Conservation (phyloP, 2,888 invertebrate genomes). For the Bellardia pandia region DNA sequence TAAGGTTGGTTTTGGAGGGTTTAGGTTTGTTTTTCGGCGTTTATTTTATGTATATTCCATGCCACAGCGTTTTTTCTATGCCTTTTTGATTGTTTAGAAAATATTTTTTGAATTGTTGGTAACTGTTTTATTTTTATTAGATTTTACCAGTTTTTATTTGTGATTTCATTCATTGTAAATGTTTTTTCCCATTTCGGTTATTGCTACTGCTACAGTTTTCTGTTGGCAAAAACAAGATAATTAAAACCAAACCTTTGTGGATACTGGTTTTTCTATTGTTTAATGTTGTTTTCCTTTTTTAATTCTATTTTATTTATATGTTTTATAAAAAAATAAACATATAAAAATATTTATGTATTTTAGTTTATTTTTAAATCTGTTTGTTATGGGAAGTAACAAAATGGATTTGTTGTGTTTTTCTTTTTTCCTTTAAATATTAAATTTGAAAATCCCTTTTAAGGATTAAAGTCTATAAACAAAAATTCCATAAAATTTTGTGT, state of each 20-base stretch:
- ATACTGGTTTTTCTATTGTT: slow-evolving; percentile 22
- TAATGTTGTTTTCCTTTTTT: slow-evolving; percentile 25
- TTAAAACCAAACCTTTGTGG: slow-evolving; percentile 61
- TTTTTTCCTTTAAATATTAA: not conserved
- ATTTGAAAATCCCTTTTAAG: too few species aligned
- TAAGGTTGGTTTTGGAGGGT: slow-evolving; percentile 2
- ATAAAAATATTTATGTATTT: too few species aligned
- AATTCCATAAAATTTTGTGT: too few species aligned
- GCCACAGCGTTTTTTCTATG: not conserved
- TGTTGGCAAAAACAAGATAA: slow-evolving; percentile 26
- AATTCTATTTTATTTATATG: slow-evolving; percentile 17
- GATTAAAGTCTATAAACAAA: too few species aligned
- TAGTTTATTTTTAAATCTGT: not conserved
- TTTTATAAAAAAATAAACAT: not conserved
- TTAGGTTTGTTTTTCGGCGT: not conserved
- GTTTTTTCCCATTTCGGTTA: slow-evolving; percentile 2
- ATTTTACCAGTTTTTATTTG: not conserved
- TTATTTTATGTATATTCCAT: not conserved
- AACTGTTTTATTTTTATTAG: slow-evolving; percentile 34
- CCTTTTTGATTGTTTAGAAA: not conserved
- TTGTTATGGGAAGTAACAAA: not conserved
- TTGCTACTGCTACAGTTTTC: slow-evolving; percentile 8
- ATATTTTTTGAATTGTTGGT: slow-evolving; percentile 23
- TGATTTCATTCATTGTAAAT: slow-evolving; percentile 15
- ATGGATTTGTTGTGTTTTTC: not conserved